A percentile compares a stretch with the other conserved stretches of the same genome.
phyloP scores from a whole-genome alignment of 2,797 vertebrate genomes.

The Aldrovandia affinis region DNA sequence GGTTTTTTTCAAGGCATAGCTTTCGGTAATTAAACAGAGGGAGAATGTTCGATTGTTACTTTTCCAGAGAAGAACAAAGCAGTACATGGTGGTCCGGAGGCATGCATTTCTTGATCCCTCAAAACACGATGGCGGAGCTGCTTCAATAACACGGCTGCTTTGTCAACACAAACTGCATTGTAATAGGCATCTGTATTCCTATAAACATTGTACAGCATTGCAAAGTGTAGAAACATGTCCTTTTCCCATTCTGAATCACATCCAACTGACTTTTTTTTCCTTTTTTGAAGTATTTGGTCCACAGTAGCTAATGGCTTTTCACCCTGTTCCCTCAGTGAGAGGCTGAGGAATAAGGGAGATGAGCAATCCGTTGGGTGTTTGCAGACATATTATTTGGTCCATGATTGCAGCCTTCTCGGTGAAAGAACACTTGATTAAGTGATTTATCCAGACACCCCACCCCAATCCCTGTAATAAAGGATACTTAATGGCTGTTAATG shows the following conservation, averaged over 20 bases:
- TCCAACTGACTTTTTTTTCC: neutral
- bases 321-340: neutral
- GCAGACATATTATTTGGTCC: constrained; percentile 17
- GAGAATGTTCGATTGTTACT: constrained; percentile 38
- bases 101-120: constrained; percentile 67
- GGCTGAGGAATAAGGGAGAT: neutral
- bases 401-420: constrained; percentile 13
- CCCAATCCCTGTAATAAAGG: constrained; percentile 22
- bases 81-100: constrained; percentile 74
- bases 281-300: neutral
- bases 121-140: constrained; percentile 58
- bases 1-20: constrained; percentile 27
- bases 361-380: neutral
- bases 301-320: constrained; percentile 11
- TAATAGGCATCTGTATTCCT: constrained; percentile 64
- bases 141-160: constrained; percentile 69
- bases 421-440: constrained; percentile 21
- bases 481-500: constrained; percentile 30
- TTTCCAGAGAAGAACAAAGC: constrained; percentile 72
- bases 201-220: constrained; percentile 59
- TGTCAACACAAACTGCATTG: constrained; percentile 59
- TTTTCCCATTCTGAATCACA: constrained; percentile 25
- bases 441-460: constrained; percentile 26
- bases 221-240: constrained; percentile 43
- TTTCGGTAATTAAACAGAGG: constrained; percentile 32